These are phyloP conservation scores for Micrasema longulum DNA, from an alignment of 1,140 invertebrate species.

Conservation along the genomic window DNA sequence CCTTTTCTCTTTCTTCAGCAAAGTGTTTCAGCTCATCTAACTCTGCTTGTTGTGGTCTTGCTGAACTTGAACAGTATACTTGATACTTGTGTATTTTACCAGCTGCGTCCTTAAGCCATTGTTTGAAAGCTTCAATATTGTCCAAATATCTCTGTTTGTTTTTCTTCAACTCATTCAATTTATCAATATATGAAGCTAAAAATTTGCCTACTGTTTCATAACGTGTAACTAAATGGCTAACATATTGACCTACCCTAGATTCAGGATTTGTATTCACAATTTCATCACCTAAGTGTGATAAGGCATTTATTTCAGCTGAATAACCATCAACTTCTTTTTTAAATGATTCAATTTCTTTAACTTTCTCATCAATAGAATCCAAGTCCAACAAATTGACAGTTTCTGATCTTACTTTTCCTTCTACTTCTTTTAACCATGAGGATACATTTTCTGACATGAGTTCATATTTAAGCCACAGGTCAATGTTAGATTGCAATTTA, in stretches of 20 bases:
- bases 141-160: conserved; percentile 76
- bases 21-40: conserved; percentile 81
- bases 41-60: conserved; percentile 76
- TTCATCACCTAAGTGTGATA: conserved; percentile 77
- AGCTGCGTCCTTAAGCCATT: conserved; percentile 84
- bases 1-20: conserved; percentile 80
- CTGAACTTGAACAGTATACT: conserved; percentile 72
- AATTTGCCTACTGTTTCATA: conserved; percentile 83
- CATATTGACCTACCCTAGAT: conserved; percentile 82
- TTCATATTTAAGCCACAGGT: conserved; percentile 86
- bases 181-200: conserved; percentile 75
- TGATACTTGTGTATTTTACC: conserved; percentile 77
- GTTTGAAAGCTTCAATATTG: conserved; percentile 77
- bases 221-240: conserved; percentile 80
- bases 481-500: conserved; percentile 78
- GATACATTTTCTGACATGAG: conserved; percentile 79
- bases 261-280: conserved; percentile 84
- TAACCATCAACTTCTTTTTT: conserved; percentile 74
- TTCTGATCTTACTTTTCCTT: conserved; percentile 82
- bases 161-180: conserved; percentile 75
- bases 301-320: conserved; percentile 74
- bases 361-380: conserved; percentile 78
- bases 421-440: conserved; percentile 88
- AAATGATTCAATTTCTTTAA: conserved; percentile 75
- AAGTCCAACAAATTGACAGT: conserved; percentile 78